Conservation (phyloP, 1,140 invertebrate species). For the Philaenus spumarius region DNA sequence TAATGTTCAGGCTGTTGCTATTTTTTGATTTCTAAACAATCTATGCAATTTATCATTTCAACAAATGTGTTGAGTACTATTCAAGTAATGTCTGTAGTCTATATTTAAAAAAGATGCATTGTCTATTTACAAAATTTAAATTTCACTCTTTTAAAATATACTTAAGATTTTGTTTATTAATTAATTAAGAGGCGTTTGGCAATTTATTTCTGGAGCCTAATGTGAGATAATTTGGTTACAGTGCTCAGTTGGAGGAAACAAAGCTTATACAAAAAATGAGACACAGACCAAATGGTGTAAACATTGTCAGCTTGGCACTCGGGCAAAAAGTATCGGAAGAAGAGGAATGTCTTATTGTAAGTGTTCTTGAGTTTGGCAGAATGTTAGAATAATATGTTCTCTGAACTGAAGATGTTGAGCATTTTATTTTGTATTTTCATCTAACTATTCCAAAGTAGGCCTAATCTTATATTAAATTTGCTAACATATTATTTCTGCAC, state of each 20-base stretch:
- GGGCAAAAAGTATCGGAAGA: conserved; percentile 68
- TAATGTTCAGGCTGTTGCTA: no score
- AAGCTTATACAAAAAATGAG: conserved; percentile 80
- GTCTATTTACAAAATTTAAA: background rate
- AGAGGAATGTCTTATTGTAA: conserved; percentile 52
- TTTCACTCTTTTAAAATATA: background rate
- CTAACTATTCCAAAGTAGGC: no score
- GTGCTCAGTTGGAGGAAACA: conserved; percentile 71
- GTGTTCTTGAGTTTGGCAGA: conserved; percentile 16
- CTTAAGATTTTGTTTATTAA: background rate
- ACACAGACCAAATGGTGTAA: conserved; percentile 76
- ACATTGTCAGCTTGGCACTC: conserved; percentile 68
- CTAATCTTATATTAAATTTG: no score
- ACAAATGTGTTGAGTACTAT: no score
- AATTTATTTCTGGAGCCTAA: background rate
- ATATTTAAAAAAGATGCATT: no score
- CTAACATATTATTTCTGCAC: no score
- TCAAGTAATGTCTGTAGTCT: no score
- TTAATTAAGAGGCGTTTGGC: background rate
- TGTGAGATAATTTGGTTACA: conserved; percentile 41
- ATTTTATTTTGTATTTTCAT: no score
- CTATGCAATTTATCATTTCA: no score
- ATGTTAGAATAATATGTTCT: no score
- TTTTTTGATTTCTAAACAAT: no score
- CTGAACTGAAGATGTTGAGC: no score